These are phyloP conservation scores for Caenorhabditis sulstoni DNA, from an alignment of 2,888 invertebrate genomes.

Conservation along the genomic window DNA sequence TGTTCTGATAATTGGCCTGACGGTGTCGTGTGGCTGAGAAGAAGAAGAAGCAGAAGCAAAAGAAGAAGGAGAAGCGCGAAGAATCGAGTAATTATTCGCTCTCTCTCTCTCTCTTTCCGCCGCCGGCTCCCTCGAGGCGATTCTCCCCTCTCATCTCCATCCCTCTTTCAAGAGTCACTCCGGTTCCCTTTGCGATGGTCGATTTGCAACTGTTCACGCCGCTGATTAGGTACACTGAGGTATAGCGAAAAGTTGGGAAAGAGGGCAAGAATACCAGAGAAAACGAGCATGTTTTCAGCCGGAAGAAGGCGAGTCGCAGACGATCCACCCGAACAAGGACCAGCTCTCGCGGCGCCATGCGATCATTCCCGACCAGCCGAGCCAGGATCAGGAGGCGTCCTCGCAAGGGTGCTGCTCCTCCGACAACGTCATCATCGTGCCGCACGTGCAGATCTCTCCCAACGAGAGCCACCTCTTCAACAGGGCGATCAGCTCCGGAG, in stretches of 20 bases:
- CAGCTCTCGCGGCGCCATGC: constrained; percentile 78
- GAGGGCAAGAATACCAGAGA: background rate
- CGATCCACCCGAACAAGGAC: constrained; percentile 78
- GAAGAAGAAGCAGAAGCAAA: background rate
- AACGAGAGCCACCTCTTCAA: constrained; percentile 79
- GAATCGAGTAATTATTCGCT: constrained; percentile 24
- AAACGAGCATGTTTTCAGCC: constrained; percentile 47
- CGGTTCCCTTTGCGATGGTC: constrained; percentile 36
- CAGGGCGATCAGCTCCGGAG: constrained; percentile 79
- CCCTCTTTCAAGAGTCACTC: constrained; percentile 25
- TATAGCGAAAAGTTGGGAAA: constrained; percentile 1
- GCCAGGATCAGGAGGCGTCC: constrained; percentile 46
- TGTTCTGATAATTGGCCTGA: constrained; percentile 29
- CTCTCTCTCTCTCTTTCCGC: background rate
- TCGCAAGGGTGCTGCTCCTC: constrained; percentile 68
- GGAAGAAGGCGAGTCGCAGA: constrained; percentile 74
- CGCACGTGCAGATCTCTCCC: constrained; percentile 78
- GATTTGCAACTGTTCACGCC: constrained; percentile 60
- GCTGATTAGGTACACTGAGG: constrained; percentile 46
- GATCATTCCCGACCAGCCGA: constrained; percentile 72
- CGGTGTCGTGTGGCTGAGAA: constrained; percentile 5
- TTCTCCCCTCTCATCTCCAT: constrained; percentile 4
- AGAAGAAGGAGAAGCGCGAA: background rate
- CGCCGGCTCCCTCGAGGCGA: constrained; percentile 3
- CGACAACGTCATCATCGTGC: constrained; percentile 80